Evolutionary conservation across 2,888 invertebrate species (phyloP).

Genomic region (Pyrrhosoma nymphula): DNA sequence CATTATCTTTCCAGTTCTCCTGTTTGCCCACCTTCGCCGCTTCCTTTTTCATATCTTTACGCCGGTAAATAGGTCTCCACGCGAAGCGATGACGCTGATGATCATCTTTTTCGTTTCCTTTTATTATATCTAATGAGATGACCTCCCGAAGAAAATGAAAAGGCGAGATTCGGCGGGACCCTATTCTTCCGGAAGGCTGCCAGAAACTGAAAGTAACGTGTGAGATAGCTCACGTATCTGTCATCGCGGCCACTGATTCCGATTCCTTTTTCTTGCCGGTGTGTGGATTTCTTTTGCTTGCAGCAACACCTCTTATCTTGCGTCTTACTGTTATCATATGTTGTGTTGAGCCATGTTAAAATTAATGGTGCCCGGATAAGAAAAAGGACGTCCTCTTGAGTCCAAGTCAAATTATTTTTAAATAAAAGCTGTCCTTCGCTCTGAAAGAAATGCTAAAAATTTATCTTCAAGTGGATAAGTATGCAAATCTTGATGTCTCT

Average conservation of each 20-base stretch:
- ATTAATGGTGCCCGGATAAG: too few species aligned
- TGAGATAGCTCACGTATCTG: not conserved
- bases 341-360: too few species aligned
- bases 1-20: constrained; percentile 38
- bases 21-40: constrained; percentile 25
- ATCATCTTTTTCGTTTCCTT: constrained; percentile 1
- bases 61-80: constrained; percentile 29
- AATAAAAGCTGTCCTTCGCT: too few species aligned
- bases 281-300: not conserved
- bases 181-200: not conserved
- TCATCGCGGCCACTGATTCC: not conserved
- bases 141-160: not conserved
- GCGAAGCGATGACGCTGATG: not conserved
- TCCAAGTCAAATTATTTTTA: too few species aligned
- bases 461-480: too few species aligned
- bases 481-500: too few species aligned
- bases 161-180: not conserved
- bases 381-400: too few species aligned
- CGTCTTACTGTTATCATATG: too few species aligned
- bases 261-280: not conserved
- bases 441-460: too few species aligned
- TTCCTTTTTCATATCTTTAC: constrained; percentile 49
- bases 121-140: constrained; percentile 8
- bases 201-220: not conserved
- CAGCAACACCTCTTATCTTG: not conserved